Evolutionary conservation across 2,113 vertebrate species (phyloP), one percentile per base, ranked within the genome.

Genomic region (Triplophysa siluroides): DNA sequence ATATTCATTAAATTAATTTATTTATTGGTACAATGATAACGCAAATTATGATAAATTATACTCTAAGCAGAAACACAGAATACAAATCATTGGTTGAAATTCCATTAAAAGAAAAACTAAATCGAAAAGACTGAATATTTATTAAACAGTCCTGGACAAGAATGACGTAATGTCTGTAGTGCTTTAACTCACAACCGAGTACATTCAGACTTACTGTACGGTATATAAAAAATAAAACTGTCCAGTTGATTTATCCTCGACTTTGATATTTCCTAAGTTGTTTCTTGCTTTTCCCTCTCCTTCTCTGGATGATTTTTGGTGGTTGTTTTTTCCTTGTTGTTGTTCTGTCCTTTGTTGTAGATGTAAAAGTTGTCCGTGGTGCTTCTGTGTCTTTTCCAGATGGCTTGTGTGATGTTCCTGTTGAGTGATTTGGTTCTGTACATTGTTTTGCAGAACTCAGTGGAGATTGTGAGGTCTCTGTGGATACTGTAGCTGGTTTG

Each of bases 101-200:
- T 16, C 8, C 62, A 64, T 16, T 14, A 8, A 23, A 18, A 54
- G 19, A 19, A 16, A 54, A 24, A 6, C 8, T 29, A 11, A 45
- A 71, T 11, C 16, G 9, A 54, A 71, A 71, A 71, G 68, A 71
- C 45, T 45, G 38, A 43, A 50, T 50, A 2, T 56, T 8, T 10
- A 29, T 7, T 24, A 2, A 11, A 16, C 45, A 52, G 41, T 26
- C 45, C 23, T 11, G 13, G n/a, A 1, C 0, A 23, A 16, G 16
- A 24, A 50, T 23, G 38, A n/a, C 38, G 60, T 23, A 43, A 54
- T 58, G 18, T 61, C 14, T 75, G 72, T 75, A 75, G 72, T 75
- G 72, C 38, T 13, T 75, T 38, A 26, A 23, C 33, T 38, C 50
- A 72, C 47, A 72, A 13, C 5, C 43, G 13, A 24, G 7, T 19